Conservation (phyloP, 2,888 invertebrate genomes). For the Cotesia congregata region DNA sequence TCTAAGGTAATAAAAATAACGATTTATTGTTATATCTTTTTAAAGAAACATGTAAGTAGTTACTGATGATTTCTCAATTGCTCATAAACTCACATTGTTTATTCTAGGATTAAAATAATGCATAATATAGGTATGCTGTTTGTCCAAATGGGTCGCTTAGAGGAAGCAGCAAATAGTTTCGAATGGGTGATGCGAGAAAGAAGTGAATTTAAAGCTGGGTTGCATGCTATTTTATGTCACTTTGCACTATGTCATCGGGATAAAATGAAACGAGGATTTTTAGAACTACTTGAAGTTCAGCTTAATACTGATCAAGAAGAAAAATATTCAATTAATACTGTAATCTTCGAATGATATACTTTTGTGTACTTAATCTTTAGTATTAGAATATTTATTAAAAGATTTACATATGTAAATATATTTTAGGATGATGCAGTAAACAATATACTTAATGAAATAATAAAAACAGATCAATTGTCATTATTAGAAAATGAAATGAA, state of each 20-base stretch:
- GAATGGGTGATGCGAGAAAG: slow-evolving; percentile 98
- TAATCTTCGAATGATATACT: slow-evolving; percentile 51
- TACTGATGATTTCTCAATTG: too few species aligned
- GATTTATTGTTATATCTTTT: background rate
- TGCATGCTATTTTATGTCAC: slow-evolving; percentile 91
- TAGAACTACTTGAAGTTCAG: slow-evolving; percentile 89
- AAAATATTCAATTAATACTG: slow-evolving; percentile 64
- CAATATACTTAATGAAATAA: slow-evolving; percentile 78
- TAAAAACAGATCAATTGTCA: slow-evolving; percentile 83
- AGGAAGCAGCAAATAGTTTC: slow-evolving; percentile 95
- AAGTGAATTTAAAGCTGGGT: slow-evolving; percentile 87
- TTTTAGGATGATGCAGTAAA: slow-evolving; percentile 73
- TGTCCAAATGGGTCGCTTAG: slow-evolving; percentile 95
- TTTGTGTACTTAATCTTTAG: background rate
- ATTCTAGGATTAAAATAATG: slow-evolving; percentile 90
- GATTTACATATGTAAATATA: background rate
- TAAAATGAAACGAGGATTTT: slow-evolving; percentile 93
- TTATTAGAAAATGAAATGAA: slow-evolving; percentile 80
- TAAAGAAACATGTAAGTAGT: too few species aligned
- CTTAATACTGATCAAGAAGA: slow-evolving; percentile 87
- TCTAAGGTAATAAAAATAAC: slow-evolving; percentile 76
- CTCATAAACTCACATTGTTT: background rate
- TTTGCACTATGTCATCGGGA: slow-evolving; percentile 92
- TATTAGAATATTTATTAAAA: background rate
- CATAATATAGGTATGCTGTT: slow-evolving; percentile 97